These are phyloP conservation scores for Chrysaora quinquecirrha DNA, from an alignment of 30 jellyfish, hydroid and myxozoan species.

Conservation along the genomic window DNA sequence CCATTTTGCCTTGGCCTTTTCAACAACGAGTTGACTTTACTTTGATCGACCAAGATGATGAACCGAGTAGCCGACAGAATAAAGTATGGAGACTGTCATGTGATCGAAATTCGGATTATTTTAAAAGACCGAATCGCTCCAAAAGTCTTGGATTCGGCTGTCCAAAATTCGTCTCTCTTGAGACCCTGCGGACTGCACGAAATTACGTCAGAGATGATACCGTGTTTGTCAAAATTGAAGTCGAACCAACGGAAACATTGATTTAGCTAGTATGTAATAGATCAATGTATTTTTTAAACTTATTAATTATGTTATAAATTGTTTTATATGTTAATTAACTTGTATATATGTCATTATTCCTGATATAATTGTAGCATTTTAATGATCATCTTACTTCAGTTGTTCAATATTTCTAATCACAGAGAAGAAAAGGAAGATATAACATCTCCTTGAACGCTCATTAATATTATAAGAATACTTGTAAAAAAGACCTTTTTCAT, in stretches of 20 bases:
- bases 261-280: neutral
- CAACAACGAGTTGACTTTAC: slow-evolving; percentile 92
- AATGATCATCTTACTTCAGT: too few species aligned
- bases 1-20: slow-evolving; percentile 99
- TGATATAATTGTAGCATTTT: too few species aligned
- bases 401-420: too few species aligned
- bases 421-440: too few species aligned
- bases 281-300: neutral
- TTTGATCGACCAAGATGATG: slow-evolving; percentile 93
- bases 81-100: slow-evolving; percentile 96
- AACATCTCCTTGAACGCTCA: too few species aligned
- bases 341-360: too few species aligned
- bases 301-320: too few species aligned
- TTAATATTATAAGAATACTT: too few species aligned
- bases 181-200: slow-evolving; percentile 84
- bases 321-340: too few species aligned
- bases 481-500: too few species aligned
- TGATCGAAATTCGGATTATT: slow-evolving; percentile 93
- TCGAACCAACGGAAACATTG: slow-evolving; percentile 89
- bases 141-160: slow-evolving; percentile 98
- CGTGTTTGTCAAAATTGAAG: slow-evolving; percentile 84
- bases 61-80: slow-evolving; percentile 80
- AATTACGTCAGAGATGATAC: slow-evolving; percentile 91
- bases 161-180: slow-evolving; percentile 97
- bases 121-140: slow-evolving; percentile 91